Evolutionary conservation across 2,797 vertebrate species (phyloP), one percentile per base, ranked within the genome.

Genomic region (Luscinia luscinia): DNA sequence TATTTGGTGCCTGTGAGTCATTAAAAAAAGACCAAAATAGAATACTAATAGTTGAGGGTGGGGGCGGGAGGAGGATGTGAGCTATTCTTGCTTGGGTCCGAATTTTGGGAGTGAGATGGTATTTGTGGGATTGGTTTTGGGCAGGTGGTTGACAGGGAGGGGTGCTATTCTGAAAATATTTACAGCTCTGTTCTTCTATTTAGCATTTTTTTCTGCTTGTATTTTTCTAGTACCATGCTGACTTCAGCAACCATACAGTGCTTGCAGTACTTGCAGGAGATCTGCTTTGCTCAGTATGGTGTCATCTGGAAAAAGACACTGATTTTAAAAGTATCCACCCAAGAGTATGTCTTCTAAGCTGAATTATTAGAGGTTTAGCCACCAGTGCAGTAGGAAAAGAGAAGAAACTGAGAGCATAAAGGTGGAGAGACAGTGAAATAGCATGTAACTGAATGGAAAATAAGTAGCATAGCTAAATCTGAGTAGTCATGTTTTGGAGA

Each of bases 91-190:
- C 11, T n/a, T 48, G 11, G 4, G 26, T 68, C 10, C 2, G 51
- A 19, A 17, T 49, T 38, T 13, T 2, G 2, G 3, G 3, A 20
- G 9, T 26, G 8, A 5, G 3, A 1, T n/a, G 8, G 22, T 9
- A 7, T 32, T 15, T 46, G 45, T 46, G 45, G 11, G 45, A 46
- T 22, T 46, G 3, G 1, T 28, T 52, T 77, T 54, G n/a, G 7
- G 22, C 23, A 30, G 1, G 0, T 6, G 3, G 5, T 22, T 46
- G 22, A 11, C 7, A 58, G 12, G 14, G 9, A 41, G 3, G 7
- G 0, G 1, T 40, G 12, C 2, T 67, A 12, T n/a, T 83, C 24
- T 63, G 28, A 81, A 45, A 20, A 23, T 52, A 62, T 69, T 57
- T 34, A 27, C 13, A 67, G 2, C 4, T 52, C 32, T 34, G 12